These are phyloP conservation scores for Hycleus phaleratus DNA, from an alignment of 1,140 invertebrate genomes.

Conservation along the genomic window DNA sequence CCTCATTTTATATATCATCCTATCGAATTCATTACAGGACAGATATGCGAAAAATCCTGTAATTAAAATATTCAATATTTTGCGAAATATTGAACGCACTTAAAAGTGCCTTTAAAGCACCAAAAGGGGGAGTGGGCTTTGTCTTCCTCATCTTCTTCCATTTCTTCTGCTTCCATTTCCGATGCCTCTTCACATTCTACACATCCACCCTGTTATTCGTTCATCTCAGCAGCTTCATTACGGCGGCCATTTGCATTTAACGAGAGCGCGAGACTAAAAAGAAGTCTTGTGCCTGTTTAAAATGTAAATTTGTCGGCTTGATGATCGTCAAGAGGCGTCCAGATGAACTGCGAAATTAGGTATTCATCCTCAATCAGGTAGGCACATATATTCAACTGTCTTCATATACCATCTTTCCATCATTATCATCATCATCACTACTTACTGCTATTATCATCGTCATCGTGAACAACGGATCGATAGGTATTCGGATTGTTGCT, in stretches of 20 bases:
- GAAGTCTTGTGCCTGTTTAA: constrained; percentile 25
- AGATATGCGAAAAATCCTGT: too few species aligned
- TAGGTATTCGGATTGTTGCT: too few species aligned
- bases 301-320: constrained; percentile 24
- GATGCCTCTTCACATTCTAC: constrained; percentile 7
- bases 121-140: neutral
- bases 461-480: too few species aligned
- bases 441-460: neutral
- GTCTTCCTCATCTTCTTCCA: constrained; percentile 4
- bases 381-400: neutral
- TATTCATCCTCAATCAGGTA: constrained; percentile 13
- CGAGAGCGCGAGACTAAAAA: constrained; percentile 26
- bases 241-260: constrained; percentile 31
- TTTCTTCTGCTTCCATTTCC: neutral
- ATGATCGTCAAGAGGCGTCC: constrained; percentile 21
- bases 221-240: constrained; percentile 21
- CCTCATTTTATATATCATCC: too few species aligned
- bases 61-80: too few species aligned
- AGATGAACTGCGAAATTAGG: constrained; percentile 26
- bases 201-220: neutral
- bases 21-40: too few species aligned
- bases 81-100: too few species aligned
- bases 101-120: too few species aligned
- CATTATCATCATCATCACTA: neutral
- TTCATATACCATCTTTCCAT: neutral